Percentiles rank a stretch among this genome's conserved stretches.
phyloP scores from a whole-genome alignment of 1,140 invertebrate genomes.

The Hycleus phaleratus region DNA sequence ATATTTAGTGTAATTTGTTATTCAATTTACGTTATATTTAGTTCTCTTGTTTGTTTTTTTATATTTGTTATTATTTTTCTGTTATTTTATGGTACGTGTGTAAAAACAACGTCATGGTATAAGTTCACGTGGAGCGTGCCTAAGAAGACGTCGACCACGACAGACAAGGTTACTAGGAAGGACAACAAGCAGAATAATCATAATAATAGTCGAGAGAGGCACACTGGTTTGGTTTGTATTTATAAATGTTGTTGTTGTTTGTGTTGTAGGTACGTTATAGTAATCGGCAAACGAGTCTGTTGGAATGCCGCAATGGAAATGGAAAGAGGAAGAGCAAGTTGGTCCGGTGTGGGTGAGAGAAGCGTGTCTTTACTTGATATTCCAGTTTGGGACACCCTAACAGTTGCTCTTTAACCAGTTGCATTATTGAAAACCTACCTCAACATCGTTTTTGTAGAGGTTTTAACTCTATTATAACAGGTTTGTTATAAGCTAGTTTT shows the following conservation, averaged over 20 bases:
- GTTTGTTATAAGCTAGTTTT: constrained; percentile 27
- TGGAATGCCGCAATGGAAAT: constrained; percentile 11
- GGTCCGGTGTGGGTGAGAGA: constrained; percentile 20
- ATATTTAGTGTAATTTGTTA: too few species aligned
- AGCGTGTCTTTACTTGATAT: constrained; percentile 23
- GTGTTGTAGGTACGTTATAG: neutral
- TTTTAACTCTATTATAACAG: constrained; percentile 28
- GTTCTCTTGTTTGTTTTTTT: too few species aligned
- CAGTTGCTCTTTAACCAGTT: constrained; percentile 25
- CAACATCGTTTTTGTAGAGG: constrained; percentile 30
- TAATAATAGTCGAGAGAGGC: constrained; percentile 8
- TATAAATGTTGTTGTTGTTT: too few species aligned
- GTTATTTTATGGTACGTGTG: too few species aligned
- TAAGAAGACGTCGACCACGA: constrained; percentile 15
- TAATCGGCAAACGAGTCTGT: constrained; percentile 12
- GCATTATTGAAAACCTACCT: constrained; percentile 29
- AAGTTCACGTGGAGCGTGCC: constrained; percentile 7
- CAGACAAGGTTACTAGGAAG: constrained; percentile 16
- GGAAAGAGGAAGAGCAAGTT: constrained; percentile 14
- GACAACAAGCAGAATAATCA: constrained; percentile 13
- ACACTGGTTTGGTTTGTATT: neutral
- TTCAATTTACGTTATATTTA: too few species aligned
- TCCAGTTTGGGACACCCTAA: constrained; percentile 26
- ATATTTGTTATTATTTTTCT: too few species aligned
- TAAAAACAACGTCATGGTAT: too few species aligned